Evolutionary conservation across 1,140 invertebrate species (phyloP), one percentile per base, ranked within the genome.

Genomic region (Platorchestia sp.): DNA sequence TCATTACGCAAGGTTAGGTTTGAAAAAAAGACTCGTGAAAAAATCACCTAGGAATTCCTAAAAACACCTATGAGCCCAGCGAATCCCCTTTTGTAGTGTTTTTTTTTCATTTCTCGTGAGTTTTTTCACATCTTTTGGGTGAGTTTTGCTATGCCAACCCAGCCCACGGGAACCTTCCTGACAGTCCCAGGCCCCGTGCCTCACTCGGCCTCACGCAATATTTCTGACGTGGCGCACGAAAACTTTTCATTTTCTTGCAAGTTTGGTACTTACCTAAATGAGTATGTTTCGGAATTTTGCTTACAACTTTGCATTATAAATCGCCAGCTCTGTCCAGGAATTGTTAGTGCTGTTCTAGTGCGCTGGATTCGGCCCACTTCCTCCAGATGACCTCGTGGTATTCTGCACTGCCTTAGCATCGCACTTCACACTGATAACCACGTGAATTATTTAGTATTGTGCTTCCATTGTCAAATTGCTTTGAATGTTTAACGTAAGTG

Each of bases 221-320:
- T 75, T 75, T 75, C 59, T 75, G 89, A 45, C 89, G 41, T 6
- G 19, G 44, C 41, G 41, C 5, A 1, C 45, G 45, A 44, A 93
- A 93, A 93, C 45, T 93, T 44, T 93, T 93, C 14, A 6, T 93
- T 93, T 93, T 47, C 91, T 45, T 93, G 7, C 7, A 93, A 93
- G 91, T 93, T 93, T 36, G 91, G 45, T 93, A 40, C 91, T 93
- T 47, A 45, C 45, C 43, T 45, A 19, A 36, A 36, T 19, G 41
- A 44, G 16, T 44, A 47, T 93, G 45, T 93, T 93, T 93, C 45
- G 6, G 40, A 93, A 93, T 93, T 93, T 93, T 47, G 16, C 43
- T 7, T 44, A 19, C 91, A 93, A 45, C 14, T 93, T 93, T 47
- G 91, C 91, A 93, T 47, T 93, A 93, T 93, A 93, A 93, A 93